phyloP scores from a whole-genome alignment of 2,888 invertebrate species.

The Zygogramma bicolorata region DNA sequence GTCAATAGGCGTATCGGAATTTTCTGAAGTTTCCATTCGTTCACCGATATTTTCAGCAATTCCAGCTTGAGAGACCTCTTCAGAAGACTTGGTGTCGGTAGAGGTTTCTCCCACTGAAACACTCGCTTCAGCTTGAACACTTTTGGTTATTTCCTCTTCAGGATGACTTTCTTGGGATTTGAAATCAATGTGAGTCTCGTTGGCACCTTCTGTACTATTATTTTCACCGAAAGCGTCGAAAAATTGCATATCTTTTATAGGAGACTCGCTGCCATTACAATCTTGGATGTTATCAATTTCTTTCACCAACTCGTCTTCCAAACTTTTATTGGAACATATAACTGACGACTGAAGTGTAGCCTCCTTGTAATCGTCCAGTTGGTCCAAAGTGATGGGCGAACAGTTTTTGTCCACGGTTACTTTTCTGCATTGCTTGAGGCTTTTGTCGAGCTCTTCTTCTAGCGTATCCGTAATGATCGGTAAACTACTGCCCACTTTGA shows the following conservation, averaged over 20 bases:
- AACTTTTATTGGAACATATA: slow-evolving; percentile 26
- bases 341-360: slow-evolving; percentile 27
- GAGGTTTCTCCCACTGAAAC: slow-evolving; percentile 13
- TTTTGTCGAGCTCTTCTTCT: slow-evolving; percentile 39
- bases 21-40: neutral
- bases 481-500: slow-evolving; percentile 33
- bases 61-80: neutral
- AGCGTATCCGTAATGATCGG: slow-evolving; percentile 37
- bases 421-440: slow-evolving; percentile 42
- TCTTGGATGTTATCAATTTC: slow-evolving; percentile 30
- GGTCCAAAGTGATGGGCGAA: slow-evolving; percentile 53
- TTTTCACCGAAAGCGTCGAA: slow-evolving; percentile 40
- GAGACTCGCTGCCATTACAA: slow-evolving; percentile 25
- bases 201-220: neutral
- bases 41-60: neutral
- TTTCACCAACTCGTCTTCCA: slow-evolving; percentile 26
- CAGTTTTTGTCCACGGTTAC: slow-evolving; percentile 55
- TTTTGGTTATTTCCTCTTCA: slow-evolving; percentile 8
- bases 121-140: neutral
- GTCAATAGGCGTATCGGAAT: neutral
- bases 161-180: neutral
- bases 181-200: neutral
- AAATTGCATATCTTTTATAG: slow-evolving; percentile 46
- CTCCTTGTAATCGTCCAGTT: slow-evolving; percentile 44
- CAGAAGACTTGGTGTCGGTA: slow-evolving; percentile 7